Evolutionary conservation across 1,140 invertebrate species (phyloP), one percentile per base, ranked within the genome.

Genomic region (Zophobas morio): DNA sequence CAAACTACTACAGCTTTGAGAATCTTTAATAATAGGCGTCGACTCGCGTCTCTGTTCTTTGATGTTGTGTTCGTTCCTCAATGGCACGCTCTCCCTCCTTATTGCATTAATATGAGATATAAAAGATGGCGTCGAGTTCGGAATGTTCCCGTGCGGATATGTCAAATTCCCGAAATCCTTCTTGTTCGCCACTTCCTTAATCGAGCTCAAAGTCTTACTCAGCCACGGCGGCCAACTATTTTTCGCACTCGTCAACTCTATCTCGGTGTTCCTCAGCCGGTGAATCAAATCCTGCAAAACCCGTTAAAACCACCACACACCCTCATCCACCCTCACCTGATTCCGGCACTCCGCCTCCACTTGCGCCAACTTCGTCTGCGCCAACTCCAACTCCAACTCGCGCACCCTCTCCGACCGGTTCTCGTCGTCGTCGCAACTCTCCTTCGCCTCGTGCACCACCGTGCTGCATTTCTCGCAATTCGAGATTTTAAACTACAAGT

Each of bases 321-420:
- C n/a, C 40, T 5, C 35, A 0, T 60, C 34, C 5, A 35, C 36
- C 32, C 66, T 71, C 85, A 95, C 95, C 90, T 98, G 96, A 89
- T 98, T 99, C 82, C 94, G 93, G 88, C 98, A 99, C 87, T 99
- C 96, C 0, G 97, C 95, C 88, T 99, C 97, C 1, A 99, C 98
- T 72, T 99, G 93, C 0, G 96, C 97, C 78, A 99, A 88, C 86
- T 99, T 99, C 0, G 98, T 97, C 85, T 98, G 95, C 1, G 98
- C 98, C 74, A 99, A 87, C 85, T 99, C 98, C 60, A 99, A 88
- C 86, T 99, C 98, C 34, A 99, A 88, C 86, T 98, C 96, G 6
- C 95, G 90, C 71, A 99, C 92, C 79, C 94, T 90, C 81, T 94
- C 92, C 74, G 90, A 87, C 2, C 90, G 87, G 49, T 88, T 80